phyloP scores from a whole-genome alignment of 2,797 vertebrate species.

The Fistularia tabacaria region DNA sequence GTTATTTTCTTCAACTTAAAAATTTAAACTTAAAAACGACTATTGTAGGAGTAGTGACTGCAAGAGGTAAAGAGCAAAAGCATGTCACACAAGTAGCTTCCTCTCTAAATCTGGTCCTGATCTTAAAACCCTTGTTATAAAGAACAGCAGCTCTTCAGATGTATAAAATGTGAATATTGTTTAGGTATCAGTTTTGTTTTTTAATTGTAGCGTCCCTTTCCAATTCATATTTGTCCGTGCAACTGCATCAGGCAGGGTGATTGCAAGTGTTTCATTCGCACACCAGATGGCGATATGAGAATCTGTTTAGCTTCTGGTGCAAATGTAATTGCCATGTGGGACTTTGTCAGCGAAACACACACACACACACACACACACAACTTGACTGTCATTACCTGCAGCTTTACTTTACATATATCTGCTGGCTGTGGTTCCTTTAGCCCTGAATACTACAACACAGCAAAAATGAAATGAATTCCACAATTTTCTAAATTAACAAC shows the following conservation, averaged over 20 bases:
- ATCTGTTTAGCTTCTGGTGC: slow-evolving; percentile 29
- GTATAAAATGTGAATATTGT: background rate
- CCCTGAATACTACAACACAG: no score
- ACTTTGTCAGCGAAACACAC: slow-evolving; percentile 24
- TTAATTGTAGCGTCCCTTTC: no score
- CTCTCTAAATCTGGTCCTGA: no score
- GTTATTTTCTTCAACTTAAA: background rate
- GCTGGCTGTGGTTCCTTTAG: no score
- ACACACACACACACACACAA: background rate
- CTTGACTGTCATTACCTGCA: no score
- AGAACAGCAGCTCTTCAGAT: background rate
- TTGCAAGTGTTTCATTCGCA: slow-evolving; percentile 40
- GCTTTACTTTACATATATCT: no score
- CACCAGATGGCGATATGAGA: slow-evolving; percentile 63
- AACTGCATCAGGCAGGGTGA: slow-evolving; percentile 11
- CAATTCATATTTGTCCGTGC: slow-evolving; percentile 1
- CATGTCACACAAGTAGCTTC: no score
- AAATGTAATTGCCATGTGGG: slow-evolving; percentile 33
- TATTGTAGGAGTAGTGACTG: background rate
- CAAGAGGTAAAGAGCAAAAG: background rate
- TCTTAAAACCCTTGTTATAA: background rate
- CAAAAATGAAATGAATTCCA: no score
- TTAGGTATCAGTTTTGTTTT: no score
- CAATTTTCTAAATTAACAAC: no score
- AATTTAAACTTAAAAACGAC: background rate